Conservation (phyloP, 2,797 vertebrate species). For the Arrhamphus sclerolepis region DNA sequence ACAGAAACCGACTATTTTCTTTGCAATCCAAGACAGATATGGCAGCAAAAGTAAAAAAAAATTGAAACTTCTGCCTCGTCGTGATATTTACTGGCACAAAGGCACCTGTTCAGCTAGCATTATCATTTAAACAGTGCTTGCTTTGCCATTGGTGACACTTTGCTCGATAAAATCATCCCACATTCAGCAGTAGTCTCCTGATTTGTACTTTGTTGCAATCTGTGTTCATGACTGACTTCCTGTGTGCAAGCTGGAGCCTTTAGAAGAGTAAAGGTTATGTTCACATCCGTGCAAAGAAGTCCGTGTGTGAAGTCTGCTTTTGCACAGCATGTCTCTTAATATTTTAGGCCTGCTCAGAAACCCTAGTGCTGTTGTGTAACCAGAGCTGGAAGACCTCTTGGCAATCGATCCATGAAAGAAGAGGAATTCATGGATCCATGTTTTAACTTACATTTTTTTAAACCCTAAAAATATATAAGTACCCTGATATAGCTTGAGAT, state of each 20-base stretch:
- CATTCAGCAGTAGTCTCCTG: not conserved
- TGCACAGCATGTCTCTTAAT: slow-evolving; percentile 66
- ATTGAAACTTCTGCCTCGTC: not conserved
- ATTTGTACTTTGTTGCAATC: slow-evolving; percentile 10
- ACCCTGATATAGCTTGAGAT: not conserved
- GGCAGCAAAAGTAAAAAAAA: not conserved
- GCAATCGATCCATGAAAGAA: slow-evolving; percentile 10
- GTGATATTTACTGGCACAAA: not conserved
- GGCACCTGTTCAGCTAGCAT: not conserved
- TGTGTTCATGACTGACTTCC: slow-evolving; percentile 33
- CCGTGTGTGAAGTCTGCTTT: slow-evolving; percentile 55
- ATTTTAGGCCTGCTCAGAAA: slow-evolving; percentile 73
- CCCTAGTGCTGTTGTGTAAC: slow-evolving; percentile 74
- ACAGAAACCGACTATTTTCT: not conserved
- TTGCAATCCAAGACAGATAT: not conserved
- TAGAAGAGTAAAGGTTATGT: slow-evolving; percentile 66
- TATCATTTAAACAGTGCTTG: not conserved
- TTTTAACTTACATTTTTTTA: slow-evolving; percentile 6
- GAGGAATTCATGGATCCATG: slow-evolving; percentile 13
- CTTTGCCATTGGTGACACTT: not conserved
- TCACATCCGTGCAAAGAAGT: slow-evolving; percentile 54
- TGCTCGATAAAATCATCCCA: slow-evolving; percentile 15
- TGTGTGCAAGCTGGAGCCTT: slow-evolving; percentile 49
- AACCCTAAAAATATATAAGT: not conserved
- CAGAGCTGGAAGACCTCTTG: slow-evolving; percentile 41